Base-by-base conservation (phyloP, 1,140 invertebrate genomes). In the Sarcophaga peregrina region DNA sequence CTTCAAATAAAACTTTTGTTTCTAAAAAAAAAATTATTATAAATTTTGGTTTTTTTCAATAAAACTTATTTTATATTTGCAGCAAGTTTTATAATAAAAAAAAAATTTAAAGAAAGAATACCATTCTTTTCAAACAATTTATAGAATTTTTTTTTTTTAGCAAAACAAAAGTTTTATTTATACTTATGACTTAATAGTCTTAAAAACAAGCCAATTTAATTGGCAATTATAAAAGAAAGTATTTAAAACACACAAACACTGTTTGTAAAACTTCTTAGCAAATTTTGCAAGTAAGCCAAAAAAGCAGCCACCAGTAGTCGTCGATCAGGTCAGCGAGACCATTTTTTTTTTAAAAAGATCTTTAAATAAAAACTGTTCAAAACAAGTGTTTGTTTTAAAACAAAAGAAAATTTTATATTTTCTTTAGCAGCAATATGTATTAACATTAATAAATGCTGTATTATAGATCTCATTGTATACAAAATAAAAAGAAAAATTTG, bases 231-330 rank as follows among this genome's bases (percentile, higher is more conserved):
- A 76, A n/a, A 76, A 48, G 5, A 76, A 62, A 76, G 17, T 48
- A 20, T 78, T 68, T 68, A 9, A 25, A 78, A 78, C 4, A 78
- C 17, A 50, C 17, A n/a, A 78, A 52, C 46, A 68, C 9, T 78
- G 62, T 72, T 72, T 72, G 75, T 78, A 78, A 78, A 78, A 78
- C 75, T 78, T 78, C 9, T 78, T 78, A 78, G 37, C 75, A 78
- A 78, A 78, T 78, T 78, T 78, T 78, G 75, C 75, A 78, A 78
- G 75, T 78, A 20, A 78, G 62, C 62, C 25, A 37, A 37, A 37
- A n/a, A 37, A 37, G 62, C 75, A 50, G 74, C 74, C 46, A 8
- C 73, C 74, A 76, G 48, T 47, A 47, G 75, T 78, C 10, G n/a
- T n/a, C n/a, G n/a, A n/a, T n/a, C n/a, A n/a, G 50, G n/a, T 50